Percentiles rank a stretch among this genome's conserved stretches.
Conservation (phyloP, 1,140 invertebrate species). For the Drosophila santomea region DNA sequence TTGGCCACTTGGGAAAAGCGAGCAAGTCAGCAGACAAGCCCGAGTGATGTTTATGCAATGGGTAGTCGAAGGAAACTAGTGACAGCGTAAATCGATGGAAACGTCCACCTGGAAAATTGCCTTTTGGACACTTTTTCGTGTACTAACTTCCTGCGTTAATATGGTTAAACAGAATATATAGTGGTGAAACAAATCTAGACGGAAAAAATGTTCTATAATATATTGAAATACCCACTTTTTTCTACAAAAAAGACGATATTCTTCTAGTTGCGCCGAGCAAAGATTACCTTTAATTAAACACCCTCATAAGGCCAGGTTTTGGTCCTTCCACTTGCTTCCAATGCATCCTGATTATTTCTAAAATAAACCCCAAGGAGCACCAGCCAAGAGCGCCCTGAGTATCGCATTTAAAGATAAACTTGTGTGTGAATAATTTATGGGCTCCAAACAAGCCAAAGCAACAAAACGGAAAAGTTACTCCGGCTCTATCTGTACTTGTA, state of each 20-base stretch:
- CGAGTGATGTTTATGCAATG: conserved; percentile 13
- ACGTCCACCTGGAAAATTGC: not conserved
- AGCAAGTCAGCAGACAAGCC: conserved; percentile 4
- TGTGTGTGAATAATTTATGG: conserved; percentile 44
- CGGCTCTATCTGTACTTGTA: conserved; percentile 15
- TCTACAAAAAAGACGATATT: not conserved
- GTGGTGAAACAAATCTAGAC: too few species aligned
- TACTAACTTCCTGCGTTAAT: not conserved
- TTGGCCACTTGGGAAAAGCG: conserved; percentile 30
- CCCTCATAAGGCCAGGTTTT: not conserved
- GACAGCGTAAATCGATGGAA: not conserved
- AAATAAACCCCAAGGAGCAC: not conserved
- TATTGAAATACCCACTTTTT: too few species aligned
- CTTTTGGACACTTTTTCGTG: not conserved
- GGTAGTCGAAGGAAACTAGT: conserved; percentile 4
- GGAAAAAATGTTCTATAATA: not conserved
- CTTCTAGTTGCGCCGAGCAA: not conserved
- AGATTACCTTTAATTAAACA: not conserved
- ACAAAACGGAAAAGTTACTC: conserved; percentile 41
- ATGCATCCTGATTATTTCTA: not conserved
- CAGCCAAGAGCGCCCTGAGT: conserved; percentile 3
- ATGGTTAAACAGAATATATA: not conserved
- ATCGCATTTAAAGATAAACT: conserved; percentile 44
- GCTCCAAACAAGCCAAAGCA: conserved; percentile 18
- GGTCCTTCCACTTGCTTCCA: too few species aligned